Conservation (phyloP, 2,113 vertebrate species). For the Nesospiza acunhae region DNA sequence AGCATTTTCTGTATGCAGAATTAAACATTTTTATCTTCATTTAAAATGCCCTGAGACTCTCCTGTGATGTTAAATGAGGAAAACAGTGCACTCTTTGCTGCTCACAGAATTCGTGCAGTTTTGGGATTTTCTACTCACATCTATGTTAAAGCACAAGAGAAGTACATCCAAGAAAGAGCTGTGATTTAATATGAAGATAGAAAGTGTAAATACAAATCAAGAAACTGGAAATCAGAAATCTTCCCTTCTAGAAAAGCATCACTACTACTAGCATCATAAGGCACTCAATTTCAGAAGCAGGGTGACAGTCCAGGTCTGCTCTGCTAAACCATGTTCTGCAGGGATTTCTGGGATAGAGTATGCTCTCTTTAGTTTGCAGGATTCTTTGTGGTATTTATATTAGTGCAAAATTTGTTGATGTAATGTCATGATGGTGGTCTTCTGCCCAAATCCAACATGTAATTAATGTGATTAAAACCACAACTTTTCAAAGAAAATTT, state of each 20-base stretch:
- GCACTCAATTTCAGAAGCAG: neutral
- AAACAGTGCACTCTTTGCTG: neutral
- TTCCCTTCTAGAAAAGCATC: neutral
- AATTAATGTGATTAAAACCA: constrained; percentile 62
- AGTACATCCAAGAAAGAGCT: neutral
- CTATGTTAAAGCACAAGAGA: neutral
- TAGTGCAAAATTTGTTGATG: constrained; percentile 15
- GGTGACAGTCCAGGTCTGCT: neutral
- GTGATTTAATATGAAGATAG: neutral
- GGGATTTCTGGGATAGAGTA: neutral
- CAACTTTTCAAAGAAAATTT: constrained; percentile 26
- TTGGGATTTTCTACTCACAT: neutral
- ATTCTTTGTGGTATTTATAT: constrained; percentile 27
- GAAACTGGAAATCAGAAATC: neutral
- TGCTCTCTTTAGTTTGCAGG: neutral
- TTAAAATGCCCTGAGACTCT: constrained; percentile 2
- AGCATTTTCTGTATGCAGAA: neutral
- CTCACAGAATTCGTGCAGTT: neutral
- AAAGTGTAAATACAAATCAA: neutral
- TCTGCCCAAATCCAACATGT: neutral
- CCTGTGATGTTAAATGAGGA: constrained; percentile 1
- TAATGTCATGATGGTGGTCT: constrained; percentile 45
- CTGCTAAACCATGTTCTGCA: neutral
- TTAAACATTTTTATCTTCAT: constrained; percentile 26
- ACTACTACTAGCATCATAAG: neutral